Evolutionary conservation across 2,797 vertebrate genomes (phyloP), one percentile per base, ranked within the genome.

Genomic region (Cossypha dichroa): DNA sequence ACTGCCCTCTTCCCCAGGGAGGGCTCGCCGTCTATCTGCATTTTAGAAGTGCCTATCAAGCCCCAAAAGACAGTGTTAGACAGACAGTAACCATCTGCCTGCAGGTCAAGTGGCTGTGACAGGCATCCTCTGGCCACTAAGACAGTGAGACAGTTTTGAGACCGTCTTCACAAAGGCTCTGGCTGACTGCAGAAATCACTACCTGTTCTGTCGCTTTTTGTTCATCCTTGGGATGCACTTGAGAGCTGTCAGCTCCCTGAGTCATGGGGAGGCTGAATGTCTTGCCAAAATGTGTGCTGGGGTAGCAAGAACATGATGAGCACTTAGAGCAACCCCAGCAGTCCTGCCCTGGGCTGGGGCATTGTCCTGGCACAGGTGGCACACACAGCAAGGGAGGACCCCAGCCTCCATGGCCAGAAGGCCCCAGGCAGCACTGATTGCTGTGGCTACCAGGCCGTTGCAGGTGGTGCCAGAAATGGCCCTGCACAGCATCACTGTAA

Each of bases 171-270:
- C 67, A 29, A 69, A 82, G 40, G 15, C 83, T 81, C 48, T 1
- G 4, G 25, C 82, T 84, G 87, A 28, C 79, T 93, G 90, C 90
- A 79, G 92, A 33, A 88, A 91, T 55, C 8, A 0, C 80, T 88
- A 40, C 90, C 93, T 81, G 88, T 67, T 88, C 96, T 58, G 67
- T 84, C 14, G 0, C 85, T 92, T 92, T 52, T 41, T 67, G 79
- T 94, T 84, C 90, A 72, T 84, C 92, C 93, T 88, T 76, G 92
- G 90, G 90, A 86, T 74, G 90, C 18, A 93, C 93, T 94, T 89
- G 92, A 78, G 92, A 94, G 64, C 93, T 74, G 90, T 86, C 93
- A 90, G 63, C 88, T 95, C 85, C 60, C 52, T 1, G 49, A 87
- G 78, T 36, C 33, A 34, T 1, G 0, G 49, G 6, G 3, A 80